Evolutionary conservation across 2,113 vertebrate genomes (phyloP).

Genomic region (Bujurquina vittata): DNA sequence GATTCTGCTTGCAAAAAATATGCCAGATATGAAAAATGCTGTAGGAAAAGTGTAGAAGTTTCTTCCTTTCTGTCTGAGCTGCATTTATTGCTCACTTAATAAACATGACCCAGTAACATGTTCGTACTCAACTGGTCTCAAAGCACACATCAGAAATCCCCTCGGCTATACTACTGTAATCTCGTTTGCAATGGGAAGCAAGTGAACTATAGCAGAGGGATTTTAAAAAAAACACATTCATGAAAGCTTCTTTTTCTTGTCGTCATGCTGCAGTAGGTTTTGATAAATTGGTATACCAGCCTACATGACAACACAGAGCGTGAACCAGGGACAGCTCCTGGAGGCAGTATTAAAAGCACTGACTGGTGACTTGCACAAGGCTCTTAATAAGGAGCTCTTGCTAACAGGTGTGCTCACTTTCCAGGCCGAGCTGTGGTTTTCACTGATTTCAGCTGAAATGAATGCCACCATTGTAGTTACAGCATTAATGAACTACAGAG

Average conservation of each 20-base stretch:
- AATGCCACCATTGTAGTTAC: background rate
- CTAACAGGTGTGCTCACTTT: background rate
- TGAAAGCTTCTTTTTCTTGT: background rate
- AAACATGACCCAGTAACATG: background rate
- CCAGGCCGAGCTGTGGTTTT: background rate
- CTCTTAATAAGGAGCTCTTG: background rate
- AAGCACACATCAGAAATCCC: background rate
- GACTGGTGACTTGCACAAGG: background rate
- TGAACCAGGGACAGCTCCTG: background rate
- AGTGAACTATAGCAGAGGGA: background rate
- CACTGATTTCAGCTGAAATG: background rate
- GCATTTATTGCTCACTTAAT: background rate
- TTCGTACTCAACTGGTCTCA: slow-evolving; percentile 6
- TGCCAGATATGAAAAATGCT: background rate
- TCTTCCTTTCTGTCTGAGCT: background rate
- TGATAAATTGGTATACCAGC: background rate
- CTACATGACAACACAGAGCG: background rate
- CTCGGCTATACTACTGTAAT: background rate
- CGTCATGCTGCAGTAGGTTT: background rate
- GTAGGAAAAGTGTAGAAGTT: background rate
- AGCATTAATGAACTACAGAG: slow-evolving; percentile 10
- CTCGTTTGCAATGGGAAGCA: background rate
- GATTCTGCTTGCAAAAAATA: background rate
- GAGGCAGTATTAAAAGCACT: background rate
- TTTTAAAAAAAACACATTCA: background rate